Conservation (phyloP, 2,797 vertebrate genomes). For the Hyperoplus immaculatus region DNA sequence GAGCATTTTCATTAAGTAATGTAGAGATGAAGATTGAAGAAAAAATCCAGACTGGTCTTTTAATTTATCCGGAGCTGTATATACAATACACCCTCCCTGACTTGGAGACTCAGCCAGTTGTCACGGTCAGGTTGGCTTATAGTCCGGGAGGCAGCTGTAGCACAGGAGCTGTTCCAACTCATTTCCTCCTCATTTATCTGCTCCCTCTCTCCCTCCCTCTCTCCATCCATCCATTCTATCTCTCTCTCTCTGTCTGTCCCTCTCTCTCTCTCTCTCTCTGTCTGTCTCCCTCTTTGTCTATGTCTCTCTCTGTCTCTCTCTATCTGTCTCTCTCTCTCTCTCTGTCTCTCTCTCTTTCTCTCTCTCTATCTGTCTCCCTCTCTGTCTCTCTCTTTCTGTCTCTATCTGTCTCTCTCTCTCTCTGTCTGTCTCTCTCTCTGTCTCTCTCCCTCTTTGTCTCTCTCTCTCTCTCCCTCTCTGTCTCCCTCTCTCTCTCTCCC, state of each 20-base stretch:
- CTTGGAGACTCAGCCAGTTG: slow-evolving; percentile 65
- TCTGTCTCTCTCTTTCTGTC: slow-evolving; percentile 10
- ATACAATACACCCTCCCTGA: not conserved
- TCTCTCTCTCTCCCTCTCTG: too few species aligned
- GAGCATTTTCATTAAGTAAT: too few species aligned
- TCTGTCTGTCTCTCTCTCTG: too few species aligned
- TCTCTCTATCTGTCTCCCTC: slow-evolving; percentile 34
- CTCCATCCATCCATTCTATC: slow-evolving; percentile 22
- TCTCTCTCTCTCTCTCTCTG: slow-evolving; percentile 69
- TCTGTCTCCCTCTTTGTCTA: slow-evolving; percentile 48
- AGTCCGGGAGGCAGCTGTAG: slow-evolving; percentile 81
- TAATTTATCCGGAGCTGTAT: too few species aligned
- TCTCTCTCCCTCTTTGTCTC: too few species aligned
- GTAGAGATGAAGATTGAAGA: too few species aligned
- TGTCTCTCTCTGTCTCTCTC: slow-evolving; percentile 53
- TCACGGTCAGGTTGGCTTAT: slow-evolving; percentile 72
- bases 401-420: too few species aligned
- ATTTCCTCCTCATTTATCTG: slow-evolving; percentile 86
- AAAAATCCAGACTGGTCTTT: too few species aligned
- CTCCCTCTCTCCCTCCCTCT: not conserved
- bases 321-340: slow-evolving; percentile 55
- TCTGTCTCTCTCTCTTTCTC: slow-evolving; percentile 29
- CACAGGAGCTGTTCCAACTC: slow-evolving; percentile 82
- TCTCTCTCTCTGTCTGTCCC: slow-evolving; percentile 42
- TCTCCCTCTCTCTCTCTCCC: too few species aligned